A percentile compares a stretch with the other conserved stretches of the same genome.
These are phyloP conservation scores for Epizoanthus illoricatus DNA, from an alignment of 92 coral and sea anemone genomes.

Conservation along the genomic window DNA sequence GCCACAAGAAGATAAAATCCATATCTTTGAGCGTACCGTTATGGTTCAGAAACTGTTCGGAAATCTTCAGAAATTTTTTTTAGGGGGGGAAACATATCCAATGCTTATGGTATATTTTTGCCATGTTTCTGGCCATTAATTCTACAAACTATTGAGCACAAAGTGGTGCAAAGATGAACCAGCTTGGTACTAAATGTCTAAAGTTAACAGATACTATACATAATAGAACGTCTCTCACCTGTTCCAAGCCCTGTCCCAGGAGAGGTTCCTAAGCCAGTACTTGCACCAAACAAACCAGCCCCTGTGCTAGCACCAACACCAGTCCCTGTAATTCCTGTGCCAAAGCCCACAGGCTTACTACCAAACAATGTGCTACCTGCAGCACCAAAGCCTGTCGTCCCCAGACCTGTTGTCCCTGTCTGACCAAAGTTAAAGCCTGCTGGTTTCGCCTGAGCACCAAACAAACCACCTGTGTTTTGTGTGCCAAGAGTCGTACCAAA, in stretches of 20 bases:
- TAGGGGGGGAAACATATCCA: no score
- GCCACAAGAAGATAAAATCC: no score
- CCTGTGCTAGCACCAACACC: slow-evolving; percentile 72
- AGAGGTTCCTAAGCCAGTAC: slow-evolving; percentile 53
- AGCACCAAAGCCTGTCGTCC: slow-evolving; percentile 58
- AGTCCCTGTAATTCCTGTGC: slow-evolving; percentile 46
- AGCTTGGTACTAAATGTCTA: no score
- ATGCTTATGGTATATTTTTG: no score
- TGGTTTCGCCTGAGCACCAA: slow-evolving; percentile 73
- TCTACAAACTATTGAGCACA: no score
- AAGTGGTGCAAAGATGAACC: neutral
- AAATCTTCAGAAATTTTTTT: no score
- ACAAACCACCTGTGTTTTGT: slow-evolving; percentile 64
- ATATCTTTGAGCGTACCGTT: no score
- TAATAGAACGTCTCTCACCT: slow-evolving; percentile 33
- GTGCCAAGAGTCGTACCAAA: slow-evolving; percentile 61
- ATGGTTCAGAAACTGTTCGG: no score
- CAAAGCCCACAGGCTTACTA: slow-evolving; percentile 34
- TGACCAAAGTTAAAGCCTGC: slow-evolving; percentile 69
- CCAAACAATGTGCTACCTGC: slow-evolving; percentile 36
- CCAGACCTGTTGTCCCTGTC: slow-evolving; percentile 51
- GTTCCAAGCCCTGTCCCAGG: slow-evolving; percentile 72
- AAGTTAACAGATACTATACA: no score
- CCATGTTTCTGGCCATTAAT: no score
- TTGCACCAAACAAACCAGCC: slow-evolving; percentile 52